phyloP scores from a whole-genome alignment of 1,140 invertebrate species.

The Pseudomyrmex concolor region DNA sequence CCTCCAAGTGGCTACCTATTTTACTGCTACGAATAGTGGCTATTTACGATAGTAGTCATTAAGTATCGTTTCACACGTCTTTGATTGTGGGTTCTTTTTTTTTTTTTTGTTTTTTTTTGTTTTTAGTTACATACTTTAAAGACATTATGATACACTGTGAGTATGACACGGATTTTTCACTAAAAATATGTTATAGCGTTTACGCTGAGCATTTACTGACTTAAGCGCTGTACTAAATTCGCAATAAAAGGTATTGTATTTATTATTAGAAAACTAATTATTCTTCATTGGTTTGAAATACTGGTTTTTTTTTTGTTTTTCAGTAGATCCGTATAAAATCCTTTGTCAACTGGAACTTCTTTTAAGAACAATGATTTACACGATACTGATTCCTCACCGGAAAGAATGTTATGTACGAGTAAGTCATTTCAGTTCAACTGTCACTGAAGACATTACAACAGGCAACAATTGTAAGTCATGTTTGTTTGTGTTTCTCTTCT shows the following conservation, averaged over 20 bases:
- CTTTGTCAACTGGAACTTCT: constrained; percentile 84
- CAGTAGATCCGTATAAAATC: constrained; percentile 84
- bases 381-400: constrained; percentile 65
- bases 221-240: constrained; percentile 82
- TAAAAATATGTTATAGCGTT: constrained; percentile 82
- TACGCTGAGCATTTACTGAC: constrained; percentile 82
- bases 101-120: too few relatives aligned
- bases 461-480: constrained; percentile 60
- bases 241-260: constrained; percentile 80
- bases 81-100: constrained; percentile 73
- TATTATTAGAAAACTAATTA: constrained; percentile 85
- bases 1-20: constrained; percentile 80
- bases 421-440: constrained; percentile 58
- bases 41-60: constrained; percentile 73
- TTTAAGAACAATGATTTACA: constrained; percentile 81
- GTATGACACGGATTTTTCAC: constrained; percentile 82
- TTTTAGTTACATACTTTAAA: constrained; percentile 79
- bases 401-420: constrained; percentile 75
- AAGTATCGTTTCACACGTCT: constrained; percentile 78
- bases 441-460: constrained; percentile 38
- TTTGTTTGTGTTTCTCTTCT: background rate
- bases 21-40: constrained; percentile 74
- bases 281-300: constrained; percentile 85
- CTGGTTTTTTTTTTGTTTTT: constrained; percentile 75
- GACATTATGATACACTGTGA: constrained; percentile 81